Evolutionary conservation across 2,113 vertebrate genomes (phyloP).

Genomic region (Centropristis striata): DNA sequence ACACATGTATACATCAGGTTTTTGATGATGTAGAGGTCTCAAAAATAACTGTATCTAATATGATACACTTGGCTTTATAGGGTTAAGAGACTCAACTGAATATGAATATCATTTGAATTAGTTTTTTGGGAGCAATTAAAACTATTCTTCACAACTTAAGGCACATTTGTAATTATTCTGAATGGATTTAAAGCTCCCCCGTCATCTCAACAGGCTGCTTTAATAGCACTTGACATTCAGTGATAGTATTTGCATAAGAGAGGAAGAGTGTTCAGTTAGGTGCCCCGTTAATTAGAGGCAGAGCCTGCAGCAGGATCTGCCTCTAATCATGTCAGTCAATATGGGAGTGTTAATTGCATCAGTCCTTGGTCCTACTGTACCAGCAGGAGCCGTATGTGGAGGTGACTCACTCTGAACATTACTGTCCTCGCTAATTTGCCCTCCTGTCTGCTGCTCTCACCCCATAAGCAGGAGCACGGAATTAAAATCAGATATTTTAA

Average conservation of each 20-base stretch:
- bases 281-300: conserved; percentile 32
- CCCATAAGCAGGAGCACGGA: conserved; percentile 10
- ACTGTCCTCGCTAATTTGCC: conserved; percentile 23
- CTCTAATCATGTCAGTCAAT: conserved; percentile 44
- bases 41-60: too few species aligned
- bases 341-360: conserved; percentile 34
- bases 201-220: not conserved
- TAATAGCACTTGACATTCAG: conserved; percentile 16
- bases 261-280: conserved; percentile 19
- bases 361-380: conserved; percentile 7
- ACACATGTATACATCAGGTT: too few species aligned
- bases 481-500: conserved; percentile 27
- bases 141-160: not conserved
- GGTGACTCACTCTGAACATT: conserved; percentile 31
- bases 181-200: not conserved
- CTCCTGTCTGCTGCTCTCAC: not conserved
- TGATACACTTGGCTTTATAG: too few species aligned
- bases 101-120: not conserved
- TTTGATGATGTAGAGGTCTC: too few species aligned
- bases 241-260: conserved; percentile 12
- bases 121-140: not conserved
- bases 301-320: conserved; percentile 9
- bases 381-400: conserved; percentile 22
- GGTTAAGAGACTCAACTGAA: not conserved
- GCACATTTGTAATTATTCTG: conserved; percentile 2